Evolutionary conservation across 2,113 vertebrate genomes (phyloP).

Genomic region (Pardalotus punctatus): DNA sequence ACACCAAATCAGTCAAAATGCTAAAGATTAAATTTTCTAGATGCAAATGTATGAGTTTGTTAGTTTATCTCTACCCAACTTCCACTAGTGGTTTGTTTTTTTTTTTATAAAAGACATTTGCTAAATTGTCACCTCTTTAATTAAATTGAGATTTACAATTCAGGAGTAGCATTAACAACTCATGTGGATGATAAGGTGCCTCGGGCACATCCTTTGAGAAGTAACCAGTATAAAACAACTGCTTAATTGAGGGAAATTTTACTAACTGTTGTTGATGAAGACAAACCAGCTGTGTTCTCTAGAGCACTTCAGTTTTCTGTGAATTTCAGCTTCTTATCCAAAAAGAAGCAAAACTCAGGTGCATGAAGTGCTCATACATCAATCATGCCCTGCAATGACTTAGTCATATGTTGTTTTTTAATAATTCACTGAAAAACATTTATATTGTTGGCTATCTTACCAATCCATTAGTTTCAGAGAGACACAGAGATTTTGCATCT

Average conservation of each 20-base stretch:
- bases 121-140: not conserved
- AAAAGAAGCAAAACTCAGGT: not conserved
- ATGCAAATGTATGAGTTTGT: not conserved
- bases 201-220: not conserved
- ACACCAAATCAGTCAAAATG: not conserved
- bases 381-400: not conserved
- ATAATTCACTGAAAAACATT: not conserved
- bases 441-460: not conserved
- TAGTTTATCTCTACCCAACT: not conserved
- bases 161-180: not conserved
- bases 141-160: not conserved
- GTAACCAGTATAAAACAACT: not conserved
- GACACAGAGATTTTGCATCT: not conserved
- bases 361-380: not conserved
- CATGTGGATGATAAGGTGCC: not conserved
- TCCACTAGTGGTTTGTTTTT: not conserved
- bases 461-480: not conserved
- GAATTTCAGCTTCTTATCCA: not conserved
- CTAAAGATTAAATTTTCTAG: not conserved
- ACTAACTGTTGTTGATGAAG: not conserved
- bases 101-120: not conserved
- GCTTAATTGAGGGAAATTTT: not conserved
- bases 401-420: not conserved
- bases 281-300: not conserved
- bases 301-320: not conserved